A percentile compares a stretch with the other conserved stretches of the same genome.
These are phyloP conservation scores for Odocoileus virginianus DNA, from an alignment of 2,113 vertebrate species.

Conservation along the genomic window DNA sequence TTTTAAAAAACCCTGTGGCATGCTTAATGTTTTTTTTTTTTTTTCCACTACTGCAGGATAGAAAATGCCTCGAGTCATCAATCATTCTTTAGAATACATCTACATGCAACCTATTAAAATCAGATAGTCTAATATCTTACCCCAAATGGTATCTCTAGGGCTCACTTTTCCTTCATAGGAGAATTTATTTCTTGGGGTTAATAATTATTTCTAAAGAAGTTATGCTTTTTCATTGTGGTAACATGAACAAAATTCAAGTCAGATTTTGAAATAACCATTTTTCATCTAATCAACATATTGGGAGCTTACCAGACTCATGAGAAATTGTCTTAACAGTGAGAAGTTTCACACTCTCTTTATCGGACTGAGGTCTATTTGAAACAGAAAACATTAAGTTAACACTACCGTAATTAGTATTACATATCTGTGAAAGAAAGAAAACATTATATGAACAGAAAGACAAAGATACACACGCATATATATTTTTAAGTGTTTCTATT, in stretches of 20 bases:
- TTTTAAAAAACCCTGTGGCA: not conserved
- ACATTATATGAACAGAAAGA: not conserved
- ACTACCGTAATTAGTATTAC: not conserved
- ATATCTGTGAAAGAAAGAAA: not conserved
- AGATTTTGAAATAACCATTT: slow-evolving; percentile 29
- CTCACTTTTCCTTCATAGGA: not conserved
- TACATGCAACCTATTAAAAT: not conserved
- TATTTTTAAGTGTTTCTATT: not conserved
- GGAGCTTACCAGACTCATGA: slow-evolving; percentile 80
- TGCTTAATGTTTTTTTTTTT: not conserved
- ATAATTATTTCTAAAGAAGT: not conserved
- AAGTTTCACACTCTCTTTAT: slow-evolving; percentile 86
- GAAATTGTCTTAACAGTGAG: slow-evolving; percentile 85
- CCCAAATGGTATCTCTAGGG: not conserved
- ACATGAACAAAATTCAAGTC: not conserved
- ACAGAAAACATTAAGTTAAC: slow-evolving; percentile 30
- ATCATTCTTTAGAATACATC: not conserved
- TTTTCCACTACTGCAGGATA: not conserved
- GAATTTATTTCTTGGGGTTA: not conserved
- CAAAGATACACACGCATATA: not conserved
- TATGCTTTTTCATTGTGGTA: not conserved
- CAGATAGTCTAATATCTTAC: not conserved
- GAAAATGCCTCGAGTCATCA: not conserved
- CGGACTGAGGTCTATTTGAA: slow-evolving; percentile 77
- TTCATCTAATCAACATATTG: not conserved